phyloP scores from a whole-genome alignment of 2,888 invertebrate species.

The Sycophila texana region DNA sequence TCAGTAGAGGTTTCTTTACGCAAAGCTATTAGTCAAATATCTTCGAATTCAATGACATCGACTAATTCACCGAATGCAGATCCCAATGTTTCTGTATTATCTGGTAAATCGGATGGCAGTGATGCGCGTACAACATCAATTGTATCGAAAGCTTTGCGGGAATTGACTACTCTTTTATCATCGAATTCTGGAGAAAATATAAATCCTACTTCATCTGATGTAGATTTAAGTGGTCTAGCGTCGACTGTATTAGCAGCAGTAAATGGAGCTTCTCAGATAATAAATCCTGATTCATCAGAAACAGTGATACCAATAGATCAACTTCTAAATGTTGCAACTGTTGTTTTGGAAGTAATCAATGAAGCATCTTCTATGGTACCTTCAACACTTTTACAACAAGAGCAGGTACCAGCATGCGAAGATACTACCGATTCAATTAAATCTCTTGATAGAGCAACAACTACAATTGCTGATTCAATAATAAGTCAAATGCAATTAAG shows the following conservation, averaged over 20 bases:
- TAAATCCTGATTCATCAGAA: not conserved
- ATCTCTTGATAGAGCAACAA: not conserved
- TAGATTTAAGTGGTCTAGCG: slow-evolving; percentile 7
- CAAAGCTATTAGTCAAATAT: too few relatives aligned
- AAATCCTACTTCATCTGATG: not conserved
- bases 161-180: not conserved
- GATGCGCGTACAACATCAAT: too few relatives aligned
- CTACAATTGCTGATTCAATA: slow-evolving; percentile 15
- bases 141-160: not conserved
- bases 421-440: not conserved
- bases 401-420: not conserved
- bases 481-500: not conserved
- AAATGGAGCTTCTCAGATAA: not conserved
- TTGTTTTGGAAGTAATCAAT: not conserved
- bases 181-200: not conserved
- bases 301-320: not conserved
- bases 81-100: too few relatives aligned
- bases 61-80: too few relatives aligned
- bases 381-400: not conserved
- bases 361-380: not conserved
- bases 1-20: too few relatives aligned
- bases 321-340: not conserved
- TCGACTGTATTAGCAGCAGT: not conserved
- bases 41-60: too few relatives aligned
- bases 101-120: too few relatives aligned